Base-by-base conservation (phyloP, 2,888 invertebrate species). In the Miltochrista miniata region DNA sequence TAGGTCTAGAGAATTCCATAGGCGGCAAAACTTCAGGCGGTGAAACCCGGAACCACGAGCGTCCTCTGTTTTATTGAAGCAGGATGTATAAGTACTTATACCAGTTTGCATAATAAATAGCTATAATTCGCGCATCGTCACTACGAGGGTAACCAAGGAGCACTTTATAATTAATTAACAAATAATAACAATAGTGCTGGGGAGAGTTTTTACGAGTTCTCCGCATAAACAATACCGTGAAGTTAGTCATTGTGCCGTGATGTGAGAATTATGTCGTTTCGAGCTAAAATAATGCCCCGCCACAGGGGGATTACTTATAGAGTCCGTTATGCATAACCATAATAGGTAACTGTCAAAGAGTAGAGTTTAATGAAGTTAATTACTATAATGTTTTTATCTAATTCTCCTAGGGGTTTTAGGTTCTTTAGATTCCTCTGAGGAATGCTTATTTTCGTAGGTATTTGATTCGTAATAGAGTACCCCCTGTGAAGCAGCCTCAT, bases 81-180 rank as follows among this genome's bases (percentile, higher is more conserved):
- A 38, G 15, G 18, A n/a, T 18, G 15, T 38, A 24, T 24, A 24
- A n/a, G n/a, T n/a, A n/a, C 14, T 14, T 37, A 18, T 1, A 37
- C 9, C 18, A 14, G n/a, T 34, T 14, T 45, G 33, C 15, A 29
- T 56, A 40, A 31, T 55, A 41, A 37, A 33, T 9, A 8, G 29
- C 36, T 18, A 38, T 24, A 39, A 43, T 54, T 56, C 52, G 4
- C 45, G 64, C 59, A 47, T 31, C 56, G 62, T 71, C 70, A 70
- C 53, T 39, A 14, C 52, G 47, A 52, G 53, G 69, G 59, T 35
- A 56, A 45, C 54, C 51, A 24, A 29, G 40, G 39, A 47, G 54
- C 51, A 64, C 68, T 71, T 62, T 60, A 61, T 77, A 75, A 77
- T 76, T 76, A 78, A 77, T 76, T 69, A 75, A 70, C 66, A 68